Percentiles rank a stretch among this genome's conserved stretches.
phyloP scores from a whole-genome alignment of 2,888 invertebrate species.

The Rotaria magnacalcarata region DNA sequence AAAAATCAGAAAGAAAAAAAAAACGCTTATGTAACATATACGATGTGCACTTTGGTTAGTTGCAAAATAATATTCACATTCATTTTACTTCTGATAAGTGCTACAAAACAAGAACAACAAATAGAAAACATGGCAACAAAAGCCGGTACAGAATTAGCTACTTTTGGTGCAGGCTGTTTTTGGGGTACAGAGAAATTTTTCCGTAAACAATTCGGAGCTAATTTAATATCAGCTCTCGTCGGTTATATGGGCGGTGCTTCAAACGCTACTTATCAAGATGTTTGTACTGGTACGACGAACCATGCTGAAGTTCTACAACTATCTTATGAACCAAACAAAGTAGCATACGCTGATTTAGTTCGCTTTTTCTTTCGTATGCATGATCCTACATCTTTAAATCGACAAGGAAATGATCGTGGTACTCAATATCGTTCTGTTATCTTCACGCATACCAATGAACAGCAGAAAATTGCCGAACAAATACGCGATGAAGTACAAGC shows the following conservation, averaged over 20 bases:
- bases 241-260: slow-evolving; percentile 3
- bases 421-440: slow-evolving; percentile 66
- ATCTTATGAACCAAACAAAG: not conserved
- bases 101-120: not conserved
- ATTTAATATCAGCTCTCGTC: not conserved
- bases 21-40: not conserved
- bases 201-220: not conserved
- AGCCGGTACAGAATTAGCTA: not conserved
- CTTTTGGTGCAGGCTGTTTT: not conserved
- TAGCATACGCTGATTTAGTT: not conserved
- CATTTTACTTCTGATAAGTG: not conserved
- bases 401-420: slow-evolving; percentile 45
- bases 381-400: slow-evolving; percentile 64
- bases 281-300: not conserved
- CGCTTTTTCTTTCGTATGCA: not conserved
- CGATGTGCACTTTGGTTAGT: not conserved
- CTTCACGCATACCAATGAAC: slow-evolving; percentile 80
- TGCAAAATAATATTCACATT: not conserved
- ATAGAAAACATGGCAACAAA: not conserved
- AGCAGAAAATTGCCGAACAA: slow-evolving; percentile 71
- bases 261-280: not conserved
- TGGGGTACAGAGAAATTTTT: slow-evolving; percentile 10
- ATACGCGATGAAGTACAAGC: slow-evolving; percentile 52
- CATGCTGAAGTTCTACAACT: slow-evolving; percentile 18
- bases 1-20: not conserved